phyloP scores from a whole-genome alignment of 1,140 invertebrate species.

The Papilio xuthus region DNA sequence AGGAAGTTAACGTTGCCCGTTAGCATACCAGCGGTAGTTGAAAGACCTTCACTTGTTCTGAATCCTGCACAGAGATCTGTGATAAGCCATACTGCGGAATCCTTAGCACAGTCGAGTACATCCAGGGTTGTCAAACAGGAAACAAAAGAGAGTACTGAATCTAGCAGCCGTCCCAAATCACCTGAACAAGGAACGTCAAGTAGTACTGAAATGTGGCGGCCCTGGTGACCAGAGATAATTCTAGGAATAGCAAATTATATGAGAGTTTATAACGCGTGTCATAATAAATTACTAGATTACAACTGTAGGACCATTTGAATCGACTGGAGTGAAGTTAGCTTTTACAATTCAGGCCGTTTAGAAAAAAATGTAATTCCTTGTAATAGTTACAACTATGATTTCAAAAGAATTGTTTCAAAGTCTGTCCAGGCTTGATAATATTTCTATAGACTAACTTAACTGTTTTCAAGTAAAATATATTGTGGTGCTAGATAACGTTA shows the following conservation, averaged over 20 bases:
- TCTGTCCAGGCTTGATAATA: too few relatives aligned
- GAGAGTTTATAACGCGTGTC: not conserved
- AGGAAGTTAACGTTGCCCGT: constrained; percentile 60
- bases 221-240: constrained; percentile 58
- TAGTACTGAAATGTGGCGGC: constrained; percentile 71
- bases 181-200: constrained; percentile 62
- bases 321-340: not conserved
- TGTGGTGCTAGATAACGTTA: too few relatives aligned
- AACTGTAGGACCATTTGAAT: too few relatives aligned
- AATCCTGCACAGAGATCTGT: constrained; percentile 56
- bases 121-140: constrained; percentile 43
- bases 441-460: too few relatives aligned
- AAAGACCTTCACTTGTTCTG: constrained; percentile 43
- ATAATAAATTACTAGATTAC: not conserved
- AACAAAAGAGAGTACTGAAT: constrained; percentile 55
- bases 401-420: too few relatives aligned
- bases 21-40: constrained; percentile 58
- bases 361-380: not conserved
- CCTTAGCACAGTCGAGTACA: constrained; percentile 63
- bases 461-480: too few relatives aligned
- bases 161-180: constrained; percentile 63
- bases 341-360: not conserved
- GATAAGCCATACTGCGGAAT: constrained; percentile 74
- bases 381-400: too few relatives aligned
- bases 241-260: constrained; percentile 17